phyloP scores from a whole-genome alignment of 2,888 invertebrate genomes.

The Acanthosepion lycidas region DNA sequence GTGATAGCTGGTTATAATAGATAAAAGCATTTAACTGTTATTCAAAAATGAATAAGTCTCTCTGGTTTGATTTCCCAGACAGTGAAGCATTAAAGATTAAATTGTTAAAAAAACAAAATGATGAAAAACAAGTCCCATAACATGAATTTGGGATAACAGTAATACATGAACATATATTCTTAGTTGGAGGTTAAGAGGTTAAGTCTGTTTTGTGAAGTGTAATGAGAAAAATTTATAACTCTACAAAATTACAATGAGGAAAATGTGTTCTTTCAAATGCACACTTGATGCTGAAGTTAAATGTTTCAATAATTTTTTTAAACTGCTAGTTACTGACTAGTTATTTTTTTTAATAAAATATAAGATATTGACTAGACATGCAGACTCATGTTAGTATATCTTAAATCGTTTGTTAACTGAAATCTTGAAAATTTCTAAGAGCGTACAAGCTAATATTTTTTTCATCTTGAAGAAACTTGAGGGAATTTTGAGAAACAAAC shows the following conservation, averaged over 20 bases:
- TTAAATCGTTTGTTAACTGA: background rate
- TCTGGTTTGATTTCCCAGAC: background rate
- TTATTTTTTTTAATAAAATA: no score
- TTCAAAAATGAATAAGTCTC: background rate
- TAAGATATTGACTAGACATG: no score
- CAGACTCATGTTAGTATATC: no score
- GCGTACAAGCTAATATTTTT: background rate
- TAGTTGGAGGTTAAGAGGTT: background rate
- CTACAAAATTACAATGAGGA: background rate
- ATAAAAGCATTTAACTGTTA: slow-evolving; percentile 6
- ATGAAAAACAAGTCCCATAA: background rate
- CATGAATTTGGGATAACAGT: no score
- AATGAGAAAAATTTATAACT: background rate
- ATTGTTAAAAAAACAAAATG: background rate
- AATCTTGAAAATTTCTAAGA: background rate
- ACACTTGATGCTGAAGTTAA: background rate
- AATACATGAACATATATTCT: background rate
- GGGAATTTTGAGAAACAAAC: background rate
- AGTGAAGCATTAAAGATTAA: background rate
- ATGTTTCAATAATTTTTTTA: background rate
- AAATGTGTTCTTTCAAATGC: background rate
- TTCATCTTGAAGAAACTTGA: background rate
- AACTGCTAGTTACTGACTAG: no score
- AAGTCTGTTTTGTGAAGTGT: background rate
- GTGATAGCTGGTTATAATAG: background rate